Conservation (phyloP, 1,140 invertebrate genomes). For the Batillaria attramentaria region DNA sequence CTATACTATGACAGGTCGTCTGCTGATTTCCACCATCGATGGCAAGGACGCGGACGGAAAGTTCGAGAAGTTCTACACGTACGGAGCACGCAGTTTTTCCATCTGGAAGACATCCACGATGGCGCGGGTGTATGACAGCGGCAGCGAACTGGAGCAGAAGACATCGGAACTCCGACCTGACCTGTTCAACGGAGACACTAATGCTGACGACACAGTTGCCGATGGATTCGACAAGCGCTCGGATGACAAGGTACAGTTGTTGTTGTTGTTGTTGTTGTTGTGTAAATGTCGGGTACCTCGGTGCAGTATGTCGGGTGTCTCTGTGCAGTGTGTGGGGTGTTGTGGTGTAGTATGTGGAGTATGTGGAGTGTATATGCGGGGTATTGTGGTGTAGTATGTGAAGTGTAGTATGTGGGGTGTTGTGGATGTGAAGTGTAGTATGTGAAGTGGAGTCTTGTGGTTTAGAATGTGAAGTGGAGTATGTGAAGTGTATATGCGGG, state of each 20-base stretch:
- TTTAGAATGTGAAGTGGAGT: too few relatives aligned
- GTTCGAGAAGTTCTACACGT: conserved; percentile 40
- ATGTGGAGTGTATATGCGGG: too few relatives aligned
- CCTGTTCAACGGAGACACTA: conserved; percentile 39
- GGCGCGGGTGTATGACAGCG: conserved; percentile 48
- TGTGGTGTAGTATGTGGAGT: too few relatives aligned
- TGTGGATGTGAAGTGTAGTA: too few relatives aligned
- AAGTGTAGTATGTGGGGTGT: too few relatives aligned
- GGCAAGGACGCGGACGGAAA: conserved; percentile 34
- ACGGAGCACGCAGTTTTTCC: conserved; percentile 44
- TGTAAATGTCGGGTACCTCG: too few relatives aligned
- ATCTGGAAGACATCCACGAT: conserved; percentile 42
- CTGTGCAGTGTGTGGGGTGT: too few relatives aligned
- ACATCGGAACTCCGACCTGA: not conserved
- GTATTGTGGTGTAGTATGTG: too few relatives aligned
- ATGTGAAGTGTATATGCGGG: too few relatives aligned
- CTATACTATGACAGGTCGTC: conserved; percentile 14
- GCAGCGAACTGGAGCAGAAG: conserved; percentile 35
- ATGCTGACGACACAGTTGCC: not conserved
- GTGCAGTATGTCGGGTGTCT: too few relatives aligned
- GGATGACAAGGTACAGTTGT: conserved; percentile 17
- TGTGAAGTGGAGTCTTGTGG: too few relatives aligned
- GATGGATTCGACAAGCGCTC: not conserved
- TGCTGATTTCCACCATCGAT: conserved; percentile 10
- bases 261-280: too few relatives aligned